These are phyloP conservation scores for Dufourea novaeangliae DNA, from an alignment of 1,140 invertebrate species.

Conservation along the genomic window DNA sequence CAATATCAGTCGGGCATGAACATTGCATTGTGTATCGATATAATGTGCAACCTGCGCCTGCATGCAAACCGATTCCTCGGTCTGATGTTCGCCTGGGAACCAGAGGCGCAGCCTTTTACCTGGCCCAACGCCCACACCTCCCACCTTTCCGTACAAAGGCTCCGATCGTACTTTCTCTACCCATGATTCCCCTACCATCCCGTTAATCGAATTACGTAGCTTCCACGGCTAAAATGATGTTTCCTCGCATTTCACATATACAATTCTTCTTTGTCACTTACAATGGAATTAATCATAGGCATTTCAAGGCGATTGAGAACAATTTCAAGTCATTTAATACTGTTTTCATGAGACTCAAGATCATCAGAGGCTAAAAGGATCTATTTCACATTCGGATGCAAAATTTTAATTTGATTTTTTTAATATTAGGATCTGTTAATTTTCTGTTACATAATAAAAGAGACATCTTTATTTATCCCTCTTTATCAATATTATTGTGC, in stretches of 20 bases:
- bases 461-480: too few species aligned
- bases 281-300: too few species aligned
- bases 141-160: slow-evolving; percentile 54
- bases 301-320: too few species aligned
- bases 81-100: slow-evolving; percentile 70
- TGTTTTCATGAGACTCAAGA: too few species aligned
- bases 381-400: too few species aligned
- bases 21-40: slow-evolving; percentile 12
- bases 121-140: slow-evolving; percentile 75
- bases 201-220: slow-evolving; percentile 8
- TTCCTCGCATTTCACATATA: not conserved
- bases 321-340: too few species aligned
- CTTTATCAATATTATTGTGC: too few species aligned
- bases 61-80: slow-evolving; percentile 58
- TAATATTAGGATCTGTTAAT: too few species aligned
- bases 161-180: slow-evolving; percentile 12
- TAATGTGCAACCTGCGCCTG: slow-evolving; percentile 65
- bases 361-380: too few species aligned
- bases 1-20: not conserved
- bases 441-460: too few species aligned
- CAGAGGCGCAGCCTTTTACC: slow-evolving; percentile 75
- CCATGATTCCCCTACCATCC: not conserved
- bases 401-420: too few species aligned
- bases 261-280: not conserved
- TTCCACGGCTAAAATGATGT: not conserved